A percentile compares a stretch with the other conserved stretches of the same genome.
Conservation (phyloP, 2,888 invertebrate species). For the Ophion slaviceki region DNA sequence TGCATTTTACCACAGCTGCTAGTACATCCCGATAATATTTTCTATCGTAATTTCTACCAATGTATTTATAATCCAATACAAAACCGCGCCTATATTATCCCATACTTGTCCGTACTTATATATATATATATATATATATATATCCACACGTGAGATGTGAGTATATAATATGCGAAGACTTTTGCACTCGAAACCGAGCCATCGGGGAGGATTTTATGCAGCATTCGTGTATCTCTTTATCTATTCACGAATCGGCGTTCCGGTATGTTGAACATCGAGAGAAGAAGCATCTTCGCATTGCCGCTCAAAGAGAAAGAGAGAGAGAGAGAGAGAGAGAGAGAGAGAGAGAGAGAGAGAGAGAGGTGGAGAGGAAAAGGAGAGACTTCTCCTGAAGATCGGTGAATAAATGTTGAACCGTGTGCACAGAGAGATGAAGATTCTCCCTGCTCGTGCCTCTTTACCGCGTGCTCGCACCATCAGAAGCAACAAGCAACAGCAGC, state of each 20-base stretch:
- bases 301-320: not conserved
- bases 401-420: constrained; percentile 62
- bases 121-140: constrained; percentile 24
- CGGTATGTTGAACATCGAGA: constrained; percentile 72
- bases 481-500: constrained; percentile 52
- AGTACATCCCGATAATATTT: constrained; percentile 39
- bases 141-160: constrained; percentile 32
- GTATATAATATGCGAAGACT: constrained; percentile 19
- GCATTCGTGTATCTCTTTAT: constrained; percentile 69
- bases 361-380: constrained; percentile 14
- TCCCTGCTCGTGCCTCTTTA: constrained; percentile 35
- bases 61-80: constrained; percentile 53
- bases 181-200: constrained; percentile 40
- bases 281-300: constrained; percentile 55
- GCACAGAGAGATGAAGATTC: constrained; percentile 56
- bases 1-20: constrained; percentile 20
- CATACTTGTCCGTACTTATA: not conserved
- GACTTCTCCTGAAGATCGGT: constrained; percentile 53
- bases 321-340: constrained; percentile 3
- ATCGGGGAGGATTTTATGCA: constrained; percentile 49
- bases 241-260: constrained; percentile 72
- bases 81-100: constrained; percentile 43
- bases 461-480: constrained; percentile 50
- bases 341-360: constrained; percentile 13
- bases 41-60: constrained; percentile 33